phyloP scores from a whole-genome alignment of 2,888 invertebrate genomes.

The Temnothorax unifasciatus region DNA sequence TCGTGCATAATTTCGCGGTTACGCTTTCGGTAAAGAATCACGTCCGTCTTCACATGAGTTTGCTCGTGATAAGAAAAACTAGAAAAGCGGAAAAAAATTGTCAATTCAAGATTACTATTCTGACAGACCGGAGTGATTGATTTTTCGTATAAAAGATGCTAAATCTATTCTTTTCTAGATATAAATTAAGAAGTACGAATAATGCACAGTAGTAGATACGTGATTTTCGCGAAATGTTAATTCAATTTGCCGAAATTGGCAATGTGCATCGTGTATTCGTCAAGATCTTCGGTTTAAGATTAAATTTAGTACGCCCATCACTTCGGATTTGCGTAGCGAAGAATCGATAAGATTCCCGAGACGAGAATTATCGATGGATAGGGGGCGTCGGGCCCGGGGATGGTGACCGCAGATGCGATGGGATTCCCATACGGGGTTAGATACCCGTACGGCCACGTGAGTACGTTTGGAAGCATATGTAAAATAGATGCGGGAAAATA shows the following conservation, averaged over 20 bases:
- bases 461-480: constrained; percentile 54
- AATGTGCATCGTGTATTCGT: not conserved
- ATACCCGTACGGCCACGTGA: constrained; percentile 33
- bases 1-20: constrained; percentile 63
- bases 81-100: not conserved
- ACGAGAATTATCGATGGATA: constrained; percentile 34
- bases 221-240: not conserved
- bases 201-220: not conserved
- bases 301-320: constrained; percentile 30
- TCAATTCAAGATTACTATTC: not conserved
- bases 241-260: not conserved
- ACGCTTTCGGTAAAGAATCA: constrained; percentile 42
- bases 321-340: constrained; percentile 38
- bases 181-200: not conserved
- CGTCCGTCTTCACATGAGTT: not conserved
- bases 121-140: not conserved
- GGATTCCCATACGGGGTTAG: constrained; percentile 3
- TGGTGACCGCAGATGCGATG: constrained; percentile 4
- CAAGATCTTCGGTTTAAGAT: constrained; percentile 18
- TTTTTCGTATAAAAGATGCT: not conserved
- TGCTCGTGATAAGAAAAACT: not conserved
- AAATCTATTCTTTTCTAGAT: not conserved
- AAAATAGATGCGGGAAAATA: constrained; percentile 59
- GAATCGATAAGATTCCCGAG: constrained; percentile 52
- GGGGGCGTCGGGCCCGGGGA: not conserved